phyloP scores from a whole-genome alignment of 2,888 invertebrate species.

The Branchinecta sandiegonensis region DNA sequence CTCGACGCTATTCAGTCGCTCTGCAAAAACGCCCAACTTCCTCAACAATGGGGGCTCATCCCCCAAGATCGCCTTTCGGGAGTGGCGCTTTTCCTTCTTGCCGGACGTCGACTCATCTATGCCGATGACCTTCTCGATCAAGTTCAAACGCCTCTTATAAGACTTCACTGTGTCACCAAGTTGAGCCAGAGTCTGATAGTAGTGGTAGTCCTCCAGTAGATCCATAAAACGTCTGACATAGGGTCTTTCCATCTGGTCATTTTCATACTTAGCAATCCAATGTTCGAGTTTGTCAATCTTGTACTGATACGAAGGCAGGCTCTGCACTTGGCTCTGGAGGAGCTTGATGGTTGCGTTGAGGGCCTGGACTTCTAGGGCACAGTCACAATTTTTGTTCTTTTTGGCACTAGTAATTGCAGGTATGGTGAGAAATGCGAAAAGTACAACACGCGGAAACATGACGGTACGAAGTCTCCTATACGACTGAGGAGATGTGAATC shows the following conservation, averaged over 20 bases:
- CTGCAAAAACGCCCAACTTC: constrained; percentile 5
- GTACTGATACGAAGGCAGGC: not conserved
- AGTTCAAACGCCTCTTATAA: not conserved
- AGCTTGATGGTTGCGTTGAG: not conserved
- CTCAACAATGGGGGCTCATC: not conserved
- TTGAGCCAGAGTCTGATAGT: not conserved
- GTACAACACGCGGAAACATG: too few relatives aligned
- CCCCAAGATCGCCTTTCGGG: not conserved
- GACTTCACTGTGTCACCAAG: not conserved
- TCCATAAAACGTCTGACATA: constrained; percentile 10
- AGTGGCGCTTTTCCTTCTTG: not conserved
- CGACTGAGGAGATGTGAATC: too few relatives aligned
- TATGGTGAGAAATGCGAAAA: too few relatives aligned
- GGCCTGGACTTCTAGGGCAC: not conserved
- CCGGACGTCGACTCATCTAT: not conserved
- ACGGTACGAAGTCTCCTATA: too few relatives aligned
- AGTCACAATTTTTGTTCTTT: constrained; percentile 13
- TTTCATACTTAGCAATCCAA: constrained; percentile 2
- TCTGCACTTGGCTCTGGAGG: not conserved
- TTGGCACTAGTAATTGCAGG: not conserved
- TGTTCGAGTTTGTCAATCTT: constrained; percentile 9
- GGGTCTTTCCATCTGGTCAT: constrained; percentile 15
- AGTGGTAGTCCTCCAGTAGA: not conserved
- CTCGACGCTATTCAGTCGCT: not conserved
- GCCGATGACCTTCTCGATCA: not conserved